Percentiles rank a stretch among this genome's conserved stretches.
phyloP scores from a whole-genome alignment of 2,888 invertebrate genomes.

The Heliconius aoede region DNA sequence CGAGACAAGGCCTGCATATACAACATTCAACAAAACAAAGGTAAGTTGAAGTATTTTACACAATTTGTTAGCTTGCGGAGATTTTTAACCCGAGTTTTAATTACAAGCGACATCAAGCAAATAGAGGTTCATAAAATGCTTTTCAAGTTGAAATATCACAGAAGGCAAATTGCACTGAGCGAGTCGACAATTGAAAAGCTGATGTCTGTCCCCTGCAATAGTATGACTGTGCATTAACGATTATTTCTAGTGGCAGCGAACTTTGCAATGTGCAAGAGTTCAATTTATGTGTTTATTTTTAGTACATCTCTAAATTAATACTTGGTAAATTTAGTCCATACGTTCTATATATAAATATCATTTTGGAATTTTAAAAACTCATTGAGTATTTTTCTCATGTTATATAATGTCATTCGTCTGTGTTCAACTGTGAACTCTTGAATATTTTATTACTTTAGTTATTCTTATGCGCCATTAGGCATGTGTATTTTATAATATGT shows the following conservation, averaged over 20 bases:
- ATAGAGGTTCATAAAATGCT: slow-evolving; percentile 47
- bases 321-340: not conserved
- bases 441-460: not conserved
- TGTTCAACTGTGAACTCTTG: not conserved
- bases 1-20: not conserved
- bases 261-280: slow-evolving; percentile 7
- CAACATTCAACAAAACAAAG: slow-evolving; percentile 19
- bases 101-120: slow-evolving; percentile 54
- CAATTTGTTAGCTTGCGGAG: slow-evolving; percentile 23
- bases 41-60: slow-evolving; percentile 22
- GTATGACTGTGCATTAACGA: slow-evolving; percentile 30
- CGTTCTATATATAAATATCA: not conserved
- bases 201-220: slow-evolving; percentile 50
- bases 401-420: too few relatives aligned
- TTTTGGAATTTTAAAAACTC: not conserved
- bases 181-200: slow-evolving; percentile 61
- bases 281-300: not conserved
- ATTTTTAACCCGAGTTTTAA: slow-evolving; percentile 54
- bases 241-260: slow-evolving; percentile 21
- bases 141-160: slow-evolving; percentile 53
- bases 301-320: not conserved
- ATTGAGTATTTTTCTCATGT: too few relatives aligned
- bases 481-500: too few relatives aligned
- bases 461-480: not conserved
- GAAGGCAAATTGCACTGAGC: slow-evolving; percentile 54